Base-by-base conservation (phyloP, 2,113 vertebrate species). In the Orientallactaga bullata region DNA sequence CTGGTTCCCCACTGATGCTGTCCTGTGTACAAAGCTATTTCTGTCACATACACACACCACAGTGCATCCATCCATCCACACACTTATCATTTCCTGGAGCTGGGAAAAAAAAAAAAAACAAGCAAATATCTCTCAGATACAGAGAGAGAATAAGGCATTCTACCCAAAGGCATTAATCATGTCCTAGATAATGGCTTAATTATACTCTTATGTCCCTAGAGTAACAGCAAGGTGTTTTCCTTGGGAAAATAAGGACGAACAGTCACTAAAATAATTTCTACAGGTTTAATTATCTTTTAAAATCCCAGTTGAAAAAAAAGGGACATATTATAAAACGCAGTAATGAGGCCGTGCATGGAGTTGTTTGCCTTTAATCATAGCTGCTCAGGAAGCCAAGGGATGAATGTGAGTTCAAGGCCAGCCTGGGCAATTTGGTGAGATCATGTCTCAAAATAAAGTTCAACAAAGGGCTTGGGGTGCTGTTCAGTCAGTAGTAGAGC, bases 221-320 rank as follows among this genome's bases (percentile, higher is more conserved):
- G 78, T 15, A 37, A 87, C 42, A 80, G 16, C 16, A 81, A 55
- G 10, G 12, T 37, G 23, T 35, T 51, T 61, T 18, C 47, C 26
- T 90, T 66, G 26, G 7, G 21, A 95, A 47, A 92, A 37, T 16
- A 72, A n/a, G 32, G n/a, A 85, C 68, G 69, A 88, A 76, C 1
- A 37, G 23, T 47, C 28, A 78, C 61, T 72, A 26, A 47, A 28
- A 87, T 60, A 60, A n/a, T 68, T 81, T 89, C 55, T 84, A 30
- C 28, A 16, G 7, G 8, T 80, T 89, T 77, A 77, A 77, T 88
- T 77, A 65, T 95, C 83, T 90, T 66, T 26, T 21, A 88, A 84
- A 94, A 85, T 24, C 13, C 16, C 18, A 77, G 28, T 13, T 61
- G 47, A 91, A 20, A 77, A 80, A 77, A 85, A 80, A 73, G 78